phyloP scores from a whole-genome alignment of 2,113 vertebrate genomes.

The Platysternon megacephalum region DNA sequence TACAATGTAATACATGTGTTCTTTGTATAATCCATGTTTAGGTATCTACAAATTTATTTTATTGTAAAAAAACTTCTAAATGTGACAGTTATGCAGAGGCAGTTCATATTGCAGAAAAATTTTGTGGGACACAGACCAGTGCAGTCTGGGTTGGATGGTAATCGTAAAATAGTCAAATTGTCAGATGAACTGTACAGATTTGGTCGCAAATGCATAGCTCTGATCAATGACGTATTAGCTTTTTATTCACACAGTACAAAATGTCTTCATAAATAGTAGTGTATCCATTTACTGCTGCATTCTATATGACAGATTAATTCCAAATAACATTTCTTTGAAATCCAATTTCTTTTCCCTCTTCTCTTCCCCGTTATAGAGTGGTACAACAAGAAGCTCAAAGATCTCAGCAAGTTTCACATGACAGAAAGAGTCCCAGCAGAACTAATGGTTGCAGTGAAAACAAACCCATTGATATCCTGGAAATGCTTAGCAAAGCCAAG shows the following conservation, averaged over 20 bases:
- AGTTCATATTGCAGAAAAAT: neutral
- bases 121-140: neutral
- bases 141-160: neutral
- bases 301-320: neutral
- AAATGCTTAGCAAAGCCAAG: constrained; percentile 97
- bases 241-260: neutral
- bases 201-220: neutral
- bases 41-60: neutral
- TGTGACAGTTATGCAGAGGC: neutral
- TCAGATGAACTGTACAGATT: neutral
- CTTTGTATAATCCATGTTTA: neutral
- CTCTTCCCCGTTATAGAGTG: constrained; percentile 79
- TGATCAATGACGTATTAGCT: neutral
- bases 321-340: neutral
- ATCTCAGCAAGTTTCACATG: constrained; percentile 83
- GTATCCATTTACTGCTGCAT: neutral
- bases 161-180: rapidly evolving
- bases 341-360: neutral
- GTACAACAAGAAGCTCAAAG: constrained; percentile 90
- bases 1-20: neutral
- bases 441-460: constrained; percentile 86
- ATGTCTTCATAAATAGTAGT: neutral
- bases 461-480: constrained; percentile 91
- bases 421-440: constrained; percentile 80
- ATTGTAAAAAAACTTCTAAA: neutral